Conservation (phyloP, 1,140 invertebrate species). For the Nasonia vitripennis region DNA sequence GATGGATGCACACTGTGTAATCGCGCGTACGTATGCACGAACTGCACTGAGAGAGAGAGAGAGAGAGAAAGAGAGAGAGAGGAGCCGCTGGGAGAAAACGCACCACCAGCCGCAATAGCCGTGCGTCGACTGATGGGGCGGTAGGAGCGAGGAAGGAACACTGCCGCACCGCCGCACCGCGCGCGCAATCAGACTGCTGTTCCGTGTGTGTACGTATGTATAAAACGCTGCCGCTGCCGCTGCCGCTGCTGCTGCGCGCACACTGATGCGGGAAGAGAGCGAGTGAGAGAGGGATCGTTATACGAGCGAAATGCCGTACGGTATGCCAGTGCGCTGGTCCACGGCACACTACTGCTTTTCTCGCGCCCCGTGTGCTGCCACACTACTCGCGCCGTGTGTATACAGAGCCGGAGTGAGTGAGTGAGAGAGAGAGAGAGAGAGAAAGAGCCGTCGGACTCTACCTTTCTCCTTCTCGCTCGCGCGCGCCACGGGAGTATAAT, state of each 20-base stretch:
- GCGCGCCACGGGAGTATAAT: slow-evolving; percentile 42
- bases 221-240: slow-evolving; percentile 29
- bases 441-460: slow-evolving; percentile 24
- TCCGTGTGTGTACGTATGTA: slow-evolving; percentile 30
- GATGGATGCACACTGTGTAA: not conserved
- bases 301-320: slow-evolving; percentile 65
- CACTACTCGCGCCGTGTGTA: slow-evolving; percentile 63
- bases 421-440: not conserved
- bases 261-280: slow-evolving; percentile 61
- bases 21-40: not conserved
- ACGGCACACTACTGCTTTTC: slow-evolving; percentile 76
- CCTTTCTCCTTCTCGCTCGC: slow-evolving; percentile 57
- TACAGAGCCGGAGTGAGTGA: not conserved
- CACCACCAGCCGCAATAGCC: slow-evolving; percentile 41
- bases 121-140: slow-evolving; percentile 45
- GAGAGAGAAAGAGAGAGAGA: no score
- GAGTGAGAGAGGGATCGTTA: slow-evolving; percentile 70
- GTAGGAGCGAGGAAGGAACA: slow-evolving; percentile 17
- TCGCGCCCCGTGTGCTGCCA: slow-evolving; percentile 74
- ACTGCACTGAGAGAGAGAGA: not conserved
- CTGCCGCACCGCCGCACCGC: not conserved
- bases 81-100: not conserved
- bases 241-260: slow-evolving; percentile 22
- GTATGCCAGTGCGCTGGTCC: slow-evolving; percentile 76
- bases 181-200: not conserved